Evolutionary conservation across 2,797 vertebrate genomes (phyloP).

Genomic region (Catamblyrhynchus diadema): DNA sequence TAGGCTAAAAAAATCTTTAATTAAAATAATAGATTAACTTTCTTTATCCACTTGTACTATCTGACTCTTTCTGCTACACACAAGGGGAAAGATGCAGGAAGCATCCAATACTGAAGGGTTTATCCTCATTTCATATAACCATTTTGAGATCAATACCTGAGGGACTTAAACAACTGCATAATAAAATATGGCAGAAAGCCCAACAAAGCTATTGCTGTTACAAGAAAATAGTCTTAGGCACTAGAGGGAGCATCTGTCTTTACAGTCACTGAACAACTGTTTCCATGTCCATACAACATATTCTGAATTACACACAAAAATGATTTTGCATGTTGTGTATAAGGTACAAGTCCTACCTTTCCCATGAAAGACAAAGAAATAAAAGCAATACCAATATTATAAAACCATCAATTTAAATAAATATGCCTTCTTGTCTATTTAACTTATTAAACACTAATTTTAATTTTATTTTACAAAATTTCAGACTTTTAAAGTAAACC

Average conservation of each 20-base stretch:
- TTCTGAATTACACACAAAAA: background rate
- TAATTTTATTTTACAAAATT: background rate
- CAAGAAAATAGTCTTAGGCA: constrained; percentile 27
- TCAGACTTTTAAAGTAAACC: background rate
- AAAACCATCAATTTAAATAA: background rate
- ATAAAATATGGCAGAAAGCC: constrained; percentile 37
- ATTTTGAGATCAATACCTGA: background rate
- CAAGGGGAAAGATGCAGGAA: background rate
- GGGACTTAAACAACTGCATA: background rate
- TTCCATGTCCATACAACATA: background rate
- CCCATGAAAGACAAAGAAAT: background rate
- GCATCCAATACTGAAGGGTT: background rate
- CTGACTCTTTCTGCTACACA: background rate
- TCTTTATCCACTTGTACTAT: background rate
- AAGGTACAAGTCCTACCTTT: background rate
- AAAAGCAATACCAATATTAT: background rate
- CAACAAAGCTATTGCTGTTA: background rate
- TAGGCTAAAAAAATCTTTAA: background rate
- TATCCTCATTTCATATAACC: background rate
- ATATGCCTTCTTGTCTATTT: background rate
- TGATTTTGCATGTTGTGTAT: background rate
- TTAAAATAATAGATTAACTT: background rate
- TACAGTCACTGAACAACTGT: background rate
- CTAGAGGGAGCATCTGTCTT: constrained; percentile 66
- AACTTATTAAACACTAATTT: background rate